A percentile compares a stretch with the other conserved stretches of the same genome.
These are phyloP conservation scores for Mimachlamys varia DNA, from an alignment of 2,888 invertebrate genomes.

Conservation along the genomic window DNA sequence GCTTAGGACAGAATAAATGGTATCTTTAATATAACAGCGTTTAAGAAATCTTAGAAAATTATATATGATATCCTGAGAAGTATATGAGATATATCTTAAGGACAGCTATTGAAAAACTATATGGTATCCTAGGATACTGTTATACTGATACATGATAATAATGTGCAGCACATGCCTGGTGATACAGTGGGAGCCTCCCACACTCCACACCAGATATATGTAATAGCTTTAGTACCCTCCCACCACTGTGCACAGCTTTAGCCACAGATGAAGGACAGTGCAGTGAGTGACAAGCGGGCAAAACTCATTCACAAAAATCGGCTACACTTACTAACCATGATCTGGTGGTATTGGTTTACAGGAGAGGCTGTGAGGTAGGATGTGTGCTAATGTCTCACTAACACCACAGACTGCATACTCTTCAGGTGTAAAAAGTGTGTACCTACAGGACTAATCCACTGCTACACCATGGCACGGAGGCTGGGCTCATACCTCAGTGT, in stretches of 20 bases:
- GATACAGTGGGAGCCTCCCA: not conserved
- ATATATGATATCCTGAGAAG: not conserved
- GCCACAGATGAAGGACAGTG: conserved; percentile 11
- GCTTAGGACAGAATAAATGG: no score
- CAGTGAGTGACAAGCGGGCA: not conserved
- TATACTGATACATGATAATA: not conserved
- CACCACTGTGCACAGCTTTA: not conserved
- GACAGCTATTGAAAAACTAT: not conserved
- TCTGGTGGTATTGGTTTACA: not conserved
- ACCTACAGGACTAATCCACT: not conserved
- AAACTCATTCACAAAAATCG: conserved; percentile 32
- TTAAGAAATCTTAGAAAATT: no score
- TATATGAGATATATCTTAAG: no score
- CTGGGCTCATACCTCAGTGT: not conserved
- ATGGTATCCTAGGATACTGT: not conserved
- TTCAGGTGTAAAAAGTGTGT: not conserved
- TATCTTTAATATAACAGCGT: no score
- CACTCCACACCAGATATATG: not conserved
- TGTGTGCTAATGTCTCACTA: no score
- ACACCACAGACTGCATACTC: not conserved
- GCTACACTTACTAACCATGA: conserved; percentile 16
- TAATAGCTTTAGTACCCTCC: not conserved
- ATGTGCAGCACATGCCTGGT: not conserved
- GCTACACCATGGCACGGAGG: not conserved
- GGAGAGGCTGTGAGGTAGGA: not conserved